Conservation (phyloP, 2,797 vertebrate genomes). For the Molossus molossus region DNA sequence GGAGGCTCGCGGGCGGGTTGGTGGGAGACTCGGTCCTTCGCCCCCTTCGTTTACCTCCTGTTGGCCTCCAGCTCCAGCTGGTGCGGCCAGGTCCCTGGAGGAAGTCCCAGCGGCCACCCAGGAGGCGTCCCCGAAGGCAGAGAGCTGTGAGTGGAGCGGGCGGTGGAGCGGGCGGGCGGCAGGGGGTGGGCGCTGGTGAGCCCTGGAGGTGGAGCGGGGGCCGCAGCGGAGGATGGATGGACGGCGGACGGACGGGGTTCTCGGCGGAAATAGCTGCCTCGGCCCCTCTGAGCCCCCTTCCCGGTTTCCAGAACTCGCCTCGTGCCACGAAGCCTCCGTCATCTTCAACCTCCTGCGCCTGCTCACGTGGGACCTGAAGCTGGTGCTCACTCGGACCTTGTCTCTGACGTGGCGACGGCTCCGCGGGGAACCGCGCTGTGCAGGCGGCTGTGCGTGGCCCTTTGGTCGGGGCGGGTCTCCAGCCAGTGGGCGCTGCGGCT, state of each 20-base stretch:
- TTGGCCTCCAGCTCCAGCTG: slow-evolving; percentile 17
- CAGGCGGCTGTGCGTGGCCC: background rate
- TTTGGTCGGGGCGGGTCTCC: rapidly evolving
- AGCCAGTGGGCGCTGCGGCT: background rate
- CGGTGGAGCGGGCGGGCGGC: rapidly evolving
- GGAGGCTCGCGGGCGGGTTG: background rate
- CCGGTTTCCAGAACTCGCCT: background rate
- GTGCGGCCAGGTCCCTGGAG: background rate
- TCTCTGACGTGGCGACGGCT: background rate
- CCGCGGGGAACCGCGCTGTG: rapidly evolving
- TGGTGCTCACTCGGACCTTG: background rate
- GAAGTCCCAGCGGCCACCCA: background rate
- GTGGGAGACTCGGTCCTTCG: background rate
- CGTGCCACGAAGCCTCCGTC: background rate
- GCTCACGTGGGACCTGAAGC: slow-evolving; percentile 54
- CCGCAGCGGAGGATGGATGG: rapidly evolving
- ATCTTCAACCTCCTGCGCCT: slow-evolving; percentile 18
- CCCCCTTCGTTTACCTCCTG: background rate
- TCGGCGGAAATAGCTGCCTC: background rate
- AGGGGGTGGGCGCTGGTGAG: background rate
- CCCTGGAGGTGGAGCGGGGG: background rate
- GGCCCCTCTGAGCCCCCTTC: background rate
- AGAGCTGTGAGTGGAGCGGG: background rate
- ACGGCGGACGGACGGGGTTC: background rate
- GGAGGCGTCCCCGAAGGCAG: background rate